phyloP scores from a whole-genome alignment of 2,888 invertebrate species.

The Gandaritis pyraliata region DNA sequence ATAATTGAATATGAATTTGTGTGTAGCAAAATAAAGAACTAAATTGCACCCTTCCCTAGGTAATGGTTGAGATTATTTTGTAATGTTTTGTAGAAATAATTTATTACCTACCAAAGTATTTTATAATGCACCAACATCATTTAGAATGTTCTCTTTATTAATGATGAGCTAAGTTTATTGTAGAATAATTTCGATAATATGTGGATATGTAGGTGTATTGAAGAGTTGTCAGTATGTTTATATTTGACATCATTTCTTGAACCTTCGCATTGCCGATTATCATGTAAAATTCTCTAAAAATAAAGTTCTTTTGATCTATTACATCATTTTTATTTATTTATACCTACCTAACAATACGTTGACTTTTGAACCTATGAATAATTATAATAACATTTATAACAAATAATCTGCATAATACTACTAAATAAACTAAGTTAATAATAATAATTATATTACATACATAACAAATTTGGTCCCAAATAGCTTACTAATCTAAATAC shows the following conservation, averaged over 20 bases:
- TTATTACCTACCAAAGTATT: slow-evolving; percentile 57
- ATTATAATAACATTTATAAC: background rate
- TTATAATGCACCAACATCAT: slow-evolving; percentile 69
- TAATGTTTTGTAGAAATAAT: slow-evolving; percentile 59
- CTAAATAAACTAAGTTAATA: slow-evolving; percentile 10
- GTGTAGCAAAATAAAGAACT: slow-evolving; percentile 60
- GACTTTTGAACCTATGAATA: background rate
- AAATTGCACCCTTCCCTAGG: slow-evolving; percentile 66
- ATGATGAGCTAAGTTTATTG: slow-evolving; percentile 71
- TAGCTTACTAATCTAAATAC: slow-evolving; percentile 16
- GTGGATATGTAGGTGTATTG: slow-evolving; percentile 78
- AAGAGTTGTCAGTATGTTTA: slow-evolving; percentile 79
- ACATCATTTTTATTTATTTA: slow-evolving; percentile 39
- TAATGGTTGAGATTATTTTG: slow-evolving; percentile 66
- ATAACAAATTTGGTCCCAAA: slow-evolving; percentile 9
- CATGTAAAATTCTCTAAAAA: slow-evolving; percentile 83
- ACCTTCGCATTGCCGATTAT: slow-evolving; percentile 84
- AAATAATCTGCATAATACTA: background rate
- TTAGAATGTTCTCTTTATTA: slow-evolving; percentile 70
- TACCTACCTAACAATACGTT: background rate
- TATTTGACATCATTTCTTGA: slow-evolving; percentile 80
- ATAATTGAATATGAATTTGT: slow-evolving; percentile 56
- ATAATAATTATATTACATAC: background rate
- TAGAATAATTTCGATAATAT: slow-evolving; percentile 72
- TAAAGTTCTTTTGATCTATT: slow-evolving; percentile 85